Conservation (phyloP, 2,888 invertebrate genomes). For the Meteorus colon region DNA sequence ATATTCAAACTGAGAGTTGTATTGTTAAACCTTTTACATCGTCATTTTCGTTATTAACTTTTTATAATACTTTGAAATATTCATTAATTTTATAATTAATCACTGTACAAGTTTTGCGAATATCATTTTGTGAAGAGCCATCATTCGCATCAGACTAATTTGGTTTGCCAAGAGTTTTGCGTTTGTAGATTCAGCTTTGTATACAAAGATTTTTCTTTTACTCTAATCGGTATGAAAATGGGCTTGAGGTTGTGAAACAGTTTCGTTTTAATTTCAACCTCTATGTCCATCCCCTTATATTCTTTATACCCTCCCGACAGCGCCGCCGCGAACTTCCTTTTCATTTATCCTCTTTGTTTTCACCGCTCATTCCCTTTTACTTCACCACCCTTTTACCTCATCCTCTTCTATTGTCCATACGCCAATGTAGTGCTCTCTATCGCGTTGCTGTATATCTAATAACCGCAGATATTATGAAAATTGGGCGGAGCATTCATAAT, state of each 20-base stretch:
- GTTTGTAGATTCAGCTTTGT: neutral
- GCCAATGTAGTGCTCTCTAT: no score
- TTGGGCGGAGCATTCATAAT: slow-evolving; percentile 43
- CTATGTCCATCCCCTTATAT: slow-evolving; percentile 29
- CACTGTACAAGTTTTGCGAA: no score
- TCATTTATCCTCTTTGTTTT: slow-evolving; percentile 16
- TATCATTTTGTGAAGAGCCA: no score
- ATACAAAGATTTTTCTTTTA: slow-evolving; percentile 10
- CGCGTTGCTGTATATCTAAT: slow-evolving; percentile 43
- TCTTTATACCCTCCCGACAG: slow-evolving; percentile 11
- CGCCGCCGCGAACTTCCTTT: neutral
- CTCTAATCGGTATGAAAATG: slow-evolving; percentile 39
- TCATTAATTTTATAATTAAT: no score
- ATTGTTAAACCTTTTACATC: no score
- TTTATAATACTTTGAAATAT: no score
- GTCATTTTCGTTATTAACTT: no score
- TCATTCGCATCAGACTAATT: no score
- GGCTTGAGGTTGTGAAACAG: slow-evolving; percentile 38
- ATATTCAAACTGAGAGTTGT: no score
- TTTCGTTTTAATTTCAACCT: slow-evolving; percentile 43
- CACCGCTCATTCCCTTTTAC: slow-evolving; percentile 11
- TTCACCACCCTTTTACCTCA: neutral
- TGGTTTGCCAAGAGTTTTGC: no score
- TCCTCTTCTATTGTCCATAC: neutral
- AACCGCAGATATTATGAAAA: slow-evolving; percentile 48